Evolutionary conservation across 2,113 vertebrate genomes (phyloP), one percentile per base, ranked within the genome.

Genomic region (Salvelinus sp.): DNA sequence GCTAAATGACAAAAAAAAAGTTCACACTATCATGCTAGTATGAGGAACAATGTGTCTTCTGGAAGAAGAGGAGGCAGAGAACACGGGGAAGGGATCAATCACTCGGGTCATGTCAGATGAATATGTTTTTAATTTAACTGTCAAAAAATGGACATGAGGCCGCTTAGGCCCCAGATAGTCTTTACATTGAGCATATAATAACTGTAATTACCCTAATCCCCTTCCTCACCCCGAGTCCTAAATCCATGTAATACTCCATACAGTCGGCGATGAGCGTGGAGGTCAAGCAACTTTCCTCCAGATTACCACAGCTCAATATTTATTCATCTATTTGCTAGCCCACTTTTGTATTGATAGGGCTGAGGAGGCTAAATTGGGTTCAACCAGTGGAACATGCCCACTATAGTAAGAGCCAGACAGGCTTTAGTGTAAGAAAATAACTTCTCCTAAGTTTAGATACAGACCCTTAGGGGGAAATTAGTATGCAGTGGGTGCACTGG

Each of bases 121-220:
- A 65, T 64, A 75, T 90, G 79, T 86, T 92, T 92, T 90, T 90
- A 91, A 92, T 91, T 91, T 88, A 88, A 72, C 88, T 91, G 83
- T 89, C 86, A 89, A 80, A 83, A 83, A 88, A 81, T 85, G 79
- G 77, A 83, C 82, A 76, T 27, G 54, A 85, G 72, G 69, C 79
- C 70, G 83, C 75, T 72, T 71, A 72, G 83, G 76, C 83, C 76
- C 83, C 71, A 50, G 76, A 87, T 89, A 87, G 87, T 83, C 77
- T 88, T 87, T 83, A 79, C 73, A 65, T 81, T 30, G 80, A 85
- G 87, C 89, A 89, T 89, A 89, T 91, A 92, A 91, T 90, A 90
- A 87, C 87, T 75, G 74, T 89, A 90, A 92, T 93, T 91, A 92
- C 85, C 76, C 81, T 92, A 92, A 91, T 93, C 91, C 89, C 79